Evolutionary conservation across 2,797 vertebrate genomes (phyloP).

Genomic region (Pteropus rufus): DNA sequence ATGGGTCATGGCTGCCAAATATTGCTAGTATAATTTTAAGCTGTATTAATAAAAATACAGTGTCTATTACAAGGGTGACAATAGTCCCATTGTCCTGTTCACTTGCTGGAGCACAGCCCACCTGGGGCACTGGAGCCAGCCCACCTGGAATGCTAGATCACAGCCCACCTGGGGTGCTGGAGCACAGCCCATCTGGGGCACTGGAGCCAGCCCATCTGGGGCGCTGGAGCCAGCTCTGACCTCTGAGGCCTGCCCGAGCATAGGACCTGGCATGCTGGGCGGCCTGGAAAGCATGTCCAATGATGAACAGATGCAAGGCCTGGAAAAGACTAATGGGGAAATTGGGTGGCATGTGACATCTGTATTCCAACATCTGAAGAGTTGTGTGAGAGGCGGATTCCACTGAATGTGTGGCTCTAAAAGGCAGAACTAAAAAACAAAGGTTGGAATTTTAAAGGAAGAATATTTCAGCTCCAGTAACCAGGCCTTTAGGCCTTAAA

Average conservation of each 20-base stretch:
- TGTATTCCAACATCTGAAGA: not conserved
- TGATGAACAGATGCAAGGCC: not conserved
- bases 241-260: not conserved
- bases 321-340: not conserved
- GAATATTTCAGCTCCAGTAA: not conserved
- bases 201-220: not conserved
- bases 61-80: constrained; percentile 19
- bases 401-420: not conserved
- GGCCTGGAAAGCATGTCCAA: not conserved
- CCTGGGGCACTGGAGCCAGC: not conserved
- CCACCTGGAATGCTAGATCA: no score
- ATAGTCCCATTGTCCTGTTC: not conserved
- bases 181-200: not conserved
- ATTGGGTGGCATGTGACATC: not conserved
- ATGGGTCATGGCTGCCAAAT: constrained; percentile 18
- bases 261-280: not conserved
- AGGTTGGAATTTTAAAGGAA: not conserved
- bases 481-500: not conserved
- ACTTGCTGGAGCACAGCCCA: not conserved
- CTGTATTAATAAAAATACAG: constrained; percentile 27
- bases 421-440: not conserved
- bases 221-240: not conserved
- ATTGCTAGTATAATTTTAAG: not conserved
- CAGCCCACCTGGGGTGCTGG: not conserved
- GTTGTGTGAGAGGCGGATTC: not conserved